These are phyloP conservation scores for Drosophila hamatofila DNA, from an alignment of 2,888 invertebrate genomes.

Conservation along the genomic window DNA sequence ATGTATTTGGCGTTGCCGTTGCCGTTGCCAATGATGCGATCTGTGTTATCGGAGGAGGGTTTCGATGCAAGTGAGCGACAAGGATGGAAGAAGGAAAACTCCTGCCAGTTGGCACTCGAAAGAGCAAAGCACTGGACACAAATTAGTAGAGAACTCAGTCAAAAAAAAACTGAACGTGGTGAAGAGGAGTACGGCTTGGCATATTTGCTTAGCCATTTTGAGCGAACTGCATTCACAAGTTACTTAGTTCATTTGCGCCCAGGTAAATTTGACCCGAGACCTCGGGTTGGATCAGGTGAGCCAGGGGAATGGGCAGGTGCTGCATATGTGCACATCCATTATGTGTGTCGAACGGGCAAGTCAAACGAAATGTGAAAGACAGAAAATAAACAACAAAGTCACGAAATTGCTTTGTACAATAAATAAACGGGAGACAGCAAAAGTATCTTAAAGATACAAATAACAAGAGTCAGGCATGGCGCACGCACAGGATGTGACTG, in stretches of 20 bases:
- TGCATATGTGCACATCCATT: constrained; percentile 59
- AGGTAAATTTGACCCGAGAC: constrained; percentile 4
- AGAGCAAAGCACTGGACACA: constrained; percentile 50
- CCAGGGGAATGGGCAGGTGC: constrained; percentile 21
- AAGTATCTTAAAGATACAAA: constrained; percentile 79
- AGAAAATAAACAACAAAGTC: constrained; percentile 70
- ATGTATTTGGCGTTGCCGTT: constrained; percentile 55
- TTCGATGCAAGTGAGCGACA: constrained; percentile 31
- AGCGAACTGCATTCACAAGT: constrained; percentile 51
- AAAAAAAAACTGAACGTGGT: constrained; percentile 12
- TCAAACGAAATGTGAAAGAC: constrained; percentile 69
- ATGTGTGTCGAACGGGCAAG: constrained; percentile 63
- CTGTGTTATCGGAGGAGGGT: constrained; percentile 66
- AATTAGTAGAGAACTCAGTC: constrained; percentile 60
- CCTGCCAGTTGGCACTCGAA: constrained; percentile 29
- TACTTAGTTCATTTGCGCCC: constrained; percentile 15
- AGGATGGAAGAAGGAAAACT: constrained; percentile 15
- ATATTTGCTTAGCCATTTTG: constrained; percentile 69
- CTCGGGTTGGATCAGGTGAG: background rate
- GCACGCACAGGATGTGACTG: constrained; percentile 62
- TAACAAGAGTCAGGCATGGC: constrained; percentile 55
- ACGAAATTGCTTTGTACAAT: constrained; percentile 80
- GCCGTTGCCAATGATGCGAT: constrained; percentile 65
- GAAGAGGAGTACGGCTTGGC: constrained; percentile 56
- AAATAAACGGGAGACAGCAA: constrained; percentile 76